Conservation (phyloP, 2,797 vertebrate species). For the Melanotaenia nigrans region DNA sequence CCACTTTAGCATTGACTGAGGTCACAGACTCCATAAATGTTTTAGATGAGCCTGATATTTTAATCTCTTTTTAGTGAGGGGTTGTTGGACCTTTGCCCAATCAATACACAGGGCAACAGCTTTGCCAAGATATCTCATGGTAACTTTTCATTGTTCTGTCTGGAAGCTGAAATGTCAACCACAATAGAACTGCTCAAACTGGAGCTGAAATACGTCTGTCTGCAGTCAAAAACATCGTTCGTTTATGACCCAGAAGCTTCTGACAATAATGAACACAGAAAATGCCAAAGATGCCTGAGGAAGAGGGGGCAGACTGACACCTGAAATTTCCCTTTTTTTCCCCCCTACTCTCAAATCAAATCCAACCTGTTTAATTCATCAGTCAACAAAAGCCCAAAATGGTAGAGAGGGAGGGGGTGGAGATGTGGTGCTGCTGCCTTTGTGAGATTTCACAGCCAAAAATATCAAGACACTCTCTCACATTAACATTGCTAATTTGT, state of each 20-base stretch:
- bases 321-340: slow-evolving; percentile 64
- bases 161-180: slow-evolving; percentile 74
- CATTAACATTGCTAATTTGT: slow-evolving; percentile 86
- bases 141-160: slow-evolving; percentile 77
- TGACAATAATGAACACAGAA: slow-evolving; percentile 59
- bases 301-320: slow-evolving; percentile 59
- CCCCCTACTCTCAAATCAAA: slow-evolving; percentile 64
- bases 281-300: slow-evolving; percentile 48
- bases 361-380: slow-evolving; percentile 79
- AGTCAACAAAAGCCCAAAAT: slow-evolving; percentile 73
- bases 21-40: slow-evolving; percentile 87
- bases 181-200: slow-evolving; percentile 55
- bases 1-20: slow-evolving; percentile 81
- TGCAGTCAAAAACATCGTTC: slow-evolving; percentile 55
- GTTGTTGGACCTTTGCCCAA: slow-evolving; percentile 82
- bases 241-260: slow-evolving; percentile 55
- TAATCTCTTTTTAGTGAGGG: slow-evolving; percentile 84
- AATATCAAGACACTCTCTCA: slow-evolving; percentile 80
- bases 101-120: slow-evolving; percentile 80
- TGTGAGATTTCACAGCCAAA: slow-evolving; percentile 74
- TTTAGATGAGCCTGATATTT: slow-evolving; percentile 85
- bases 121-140: slow-evolving; percentile 78
- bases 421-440: slow-evolving; percentile 56
- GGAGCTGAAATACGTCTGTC: slow-evolving; percentile 57
- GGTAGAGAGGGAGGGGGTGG: slow-evolving; percentile 11